Conservation (phyloP, 2,888 invertebrate genomes). For the Pseudococcus jackbeardsleyi region DNA sequence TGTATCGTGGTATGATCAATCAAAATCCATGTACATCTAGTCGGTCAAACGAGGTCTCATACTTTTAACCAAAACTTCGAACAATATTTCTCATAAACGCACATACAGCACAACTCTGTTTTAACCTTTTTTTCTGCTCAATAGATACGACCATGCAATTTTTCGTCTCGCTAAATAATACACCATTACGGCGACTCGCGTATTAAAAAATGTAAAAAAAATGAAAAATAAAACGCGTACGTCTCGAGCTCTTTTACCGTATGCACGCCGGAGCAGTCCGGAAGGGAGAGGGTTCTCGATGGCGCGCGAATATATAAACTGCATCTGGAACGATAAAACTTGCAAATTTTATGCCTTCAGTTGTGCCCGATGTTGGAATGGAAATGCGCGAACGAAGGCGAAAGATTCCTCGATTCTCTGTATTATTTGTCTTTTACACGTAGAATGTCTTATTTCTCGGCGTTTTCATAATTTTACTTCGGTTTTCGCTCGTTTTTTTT, state of each 20-base stretch:
- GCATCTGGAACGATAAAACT: slow-evolving; percentile 9
- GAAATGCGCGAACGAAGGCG: neutral
- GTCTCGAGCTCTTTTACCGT: neutral
- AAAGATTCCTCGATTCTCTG: neutral
- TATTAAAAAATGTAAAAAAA: neutral
- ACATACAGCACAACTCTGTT: too few species aligned
- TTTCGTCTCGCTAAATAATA: neutral
- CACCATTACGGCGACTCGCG: neutral
- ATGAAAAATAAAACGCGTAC: neutral
- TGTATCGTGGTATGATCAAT: too few species aligned
- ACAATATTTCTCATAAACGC: too few species aligned
- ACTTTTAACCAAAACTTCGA: too few species aligned
- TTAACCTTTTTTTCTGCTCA: too few species aligned
- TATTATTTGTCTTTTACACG: neutral
- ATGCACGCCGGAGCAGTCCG: neutral
- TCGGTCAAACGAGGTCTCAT: too few species aligned
- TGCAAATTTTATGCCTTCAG: slow-evolving; percentile 35
- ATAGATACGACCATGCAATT: too few species aligned
- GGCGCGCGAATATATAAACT: slow-evolving; percentile 21
- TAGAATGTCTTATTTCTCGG: neutral
- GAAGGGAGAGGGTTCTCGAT: neutral
- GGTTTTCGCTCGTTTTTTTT: neutral
- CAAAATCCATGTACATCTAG: too few species aligned
- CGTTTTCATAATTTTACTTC: slow-evolving; percentile 7
- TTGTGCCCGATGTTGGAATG: neutral